Evolutionary conservation across 2,113 vertebrate genomes (phyloP).

Genomic region (Pimephales promelas): DNA sequence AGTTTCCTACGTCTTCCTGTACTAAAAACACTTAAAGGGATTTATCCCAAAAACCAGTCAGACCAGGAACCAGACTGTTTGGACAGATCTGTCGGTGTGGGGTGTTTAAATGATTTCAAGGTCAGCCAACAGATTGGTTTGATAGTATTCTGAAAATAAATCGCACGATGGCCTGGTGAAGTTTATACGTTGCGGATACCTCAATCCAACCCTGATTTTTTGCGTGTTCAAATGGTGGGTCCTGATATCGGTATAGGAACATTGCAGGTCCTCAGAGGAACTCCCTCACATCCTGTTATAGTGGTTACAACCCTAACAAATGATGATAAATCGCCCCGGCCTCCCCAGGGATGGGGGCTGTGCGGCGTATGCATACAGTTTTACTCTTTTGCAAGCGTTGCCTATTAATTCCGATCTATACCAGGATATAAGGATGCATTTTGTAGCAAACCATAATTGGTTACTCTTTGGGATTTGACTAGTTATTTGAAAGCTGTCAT

Average conservation of each 20-base stretch:
- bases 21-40: neutral
- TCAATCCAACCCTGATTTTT: neutral
- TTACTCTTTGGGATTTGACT: neutral
- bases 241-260: neutral
- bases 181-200: neutral
- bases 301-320: constrained; percentile 64
- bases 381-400: neutral
- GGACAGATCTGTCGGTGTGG: constrained; percentile 2
- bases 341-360: constrained; percentile 45
- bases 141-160: neutral
- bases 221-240: constrained; percentile 18
- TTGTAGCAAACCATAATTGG: neutral
- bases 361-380: constrained; percentile 44
- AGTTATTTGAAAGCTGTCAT: neutral
- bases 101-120: constrained; percentile 22
- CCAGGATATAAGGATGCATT: neutral
- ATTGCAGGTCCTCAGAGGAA: constrained; percentile 65
- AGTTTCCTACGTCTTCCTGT: neutral
- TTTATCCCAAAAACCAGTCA: constrained; percentile 31
- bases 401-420: neutral
- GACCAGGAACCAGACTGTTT: constrained; percentile 9
- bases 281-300: constrained; percentile 69
- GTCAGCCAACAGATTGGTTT: constrained; percentile 9
- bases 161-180: neutral
- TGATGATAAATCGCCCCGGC: constrained; percentile 60